Evolutionary conservation across 2,888 invertebrate species (phyloP), one percentile per base, ranked within the genome.

Genomic region (Hyles lineata): DNA sequence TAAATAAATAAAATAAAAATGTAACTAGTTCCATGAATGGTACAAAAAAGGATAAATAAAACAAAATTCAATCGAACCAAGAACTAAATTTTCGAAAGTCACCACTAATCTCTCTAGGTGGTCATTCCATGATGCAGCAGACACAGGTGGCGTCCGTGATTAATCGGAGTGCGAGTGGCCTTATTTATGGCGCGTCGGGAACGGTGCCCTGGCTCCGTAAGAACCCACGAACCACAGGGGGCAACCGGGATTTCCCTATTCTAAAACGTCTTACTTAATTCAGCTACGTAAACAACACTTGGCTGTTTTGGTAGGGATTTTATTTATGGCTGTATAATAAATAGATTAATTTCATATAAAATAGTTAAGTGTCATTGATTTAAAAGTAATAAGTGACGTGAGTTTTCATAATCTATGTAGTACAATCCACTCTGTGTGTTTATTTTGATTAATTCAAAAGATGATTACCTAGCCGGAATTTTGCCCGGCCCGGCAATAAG

Each of bases 141-240:
- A 79, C 83, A 81, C 90, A 90, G 91, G 90, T 91, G 91, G 87
- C 84, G 83, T 83, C 79, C 83, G 87, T 90, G 92, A 92, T 91
- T 92, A 92, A 92, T 91, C 86, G 89, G 83, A 84, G 83, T 81
- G 85, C 82, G 83, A 79, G 83, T 80, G 81, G 79, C 82, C 82
- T 89, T 91, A 91, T 92, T 92, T 91, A 91, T 91, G 89, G 87
- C 84, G 77, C 83, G 87, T 87, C 87, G 85, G 89, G 85, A 83
- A 81, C 84, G 84, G 82, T 75, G 82, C 83, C 79, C 78, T 80
- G 82, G 82, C 85, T 82, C 82, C 79, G 81, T 83, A 83, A 85
- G 83, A 82, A 82, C 82, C 85, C 84, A 78, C 77, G 79, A 84
- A 82, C 89, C 89, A 80, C 88, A 85, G 85, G 86, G 84, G 85